Evolutionary conservation across 2,888 invertebrate species (phyloP).

Genomic region (Brachylomia viminalis): DNA sequence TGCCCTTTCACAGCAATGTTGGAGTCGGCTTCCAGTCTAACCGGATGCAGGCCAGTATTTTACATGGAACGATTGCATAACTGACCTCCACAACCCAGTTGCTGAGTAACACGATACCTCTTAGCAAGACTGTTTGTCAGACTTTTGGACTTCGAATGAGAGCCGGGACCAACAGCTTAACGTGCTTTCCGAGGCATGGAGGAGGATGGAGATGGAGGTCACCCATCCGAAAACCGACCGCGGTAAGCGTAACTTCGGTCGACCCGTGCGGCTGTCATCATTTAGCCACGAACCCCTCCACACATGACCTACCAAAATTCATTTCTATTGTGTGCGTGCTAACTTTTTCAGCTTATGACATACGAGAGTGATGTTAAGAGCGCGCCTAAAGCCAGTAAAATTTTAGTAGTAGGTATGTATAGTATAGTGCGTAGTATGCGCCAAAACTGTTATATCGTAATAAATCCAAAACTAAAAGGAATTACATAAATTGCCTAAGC

Average conservation of each 20-base stretch:
- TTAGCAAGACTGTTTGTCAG: background rate
- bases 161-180: background rate
- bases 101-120: background rate
- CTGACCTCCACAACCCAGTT: background rate
- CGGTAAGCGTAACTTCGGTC: too few species aligned
- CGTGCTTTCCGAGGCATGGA: background rate
- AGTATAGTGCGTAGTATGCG: too few species aligned
- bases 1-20: background rate
- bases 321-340: background rate
- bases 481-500: too few species aligned
- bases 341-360: background rate
- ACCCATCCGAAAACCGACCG: background rate
- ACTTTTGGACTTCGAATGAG: background rate
- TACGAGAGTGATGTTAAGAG: too few species aligned
- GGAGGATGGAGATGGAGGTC: background rate
- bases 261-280: too few species aligned
- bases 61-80: background rate
- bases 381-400: too few species aligned
- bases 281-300: too few species aligned
- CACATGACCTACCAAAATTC: too few species aligned
- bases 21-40: background rate
- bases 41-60: background rate
- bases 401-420: too few species aligned
- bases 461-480: too few species aligned
- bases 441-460: too few species aligned